These are phyloP conservation scores for Cheumatopsyche charites DNA, from an alignment of 1,140 invertebrate species.

Conservation along the genomic window DNA sequence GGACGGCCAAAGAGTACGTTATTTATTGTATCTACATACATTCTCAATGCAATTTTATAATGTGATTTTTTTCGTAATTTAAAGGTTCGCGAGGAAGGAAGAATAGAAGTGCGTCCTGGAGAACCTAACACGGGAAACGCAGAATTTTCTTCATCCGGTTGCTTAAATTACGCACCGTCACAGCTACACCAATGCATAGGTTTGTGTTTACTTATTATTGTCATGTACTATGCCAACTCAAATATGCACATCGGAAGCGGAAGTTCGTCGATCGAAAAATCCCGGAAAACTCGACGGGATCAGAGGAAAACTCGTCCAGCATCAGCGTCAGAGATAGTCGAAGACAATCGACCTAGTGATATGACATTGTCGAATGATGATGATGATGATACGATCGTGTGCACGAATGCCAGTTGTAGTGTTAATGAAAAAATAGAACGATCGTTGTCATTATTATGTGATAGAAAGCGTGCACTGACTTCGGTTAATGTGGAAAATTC, in stretches of 20 bases:
- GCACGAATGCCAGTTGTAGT: no score
- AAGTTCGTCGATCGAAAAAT: background rate
- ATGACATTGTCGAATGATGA: no score
- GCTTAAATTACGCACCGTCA: slow-evolving; percentile 40
- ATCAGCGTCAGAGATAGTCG: no score
- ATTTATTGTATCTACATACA: background rate
- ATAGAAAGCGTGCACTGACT: no score
- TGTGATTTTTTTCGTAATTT: slow-evolving; percentile 5
- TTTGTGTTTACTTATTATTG: slow-evolving; percentile 47
- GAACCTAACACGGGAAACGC: background rate
- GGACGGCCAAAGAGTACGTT: slow-evolving; percentile 55
- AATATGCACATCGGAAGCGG: slow-evolving; percentile 11
- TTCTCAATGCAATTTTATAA: background rate
- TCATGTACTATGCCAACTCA: slow-evolving; percentile 39
- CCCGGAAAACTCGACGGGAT: background rate
- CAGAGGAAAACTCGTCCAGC: background rate
- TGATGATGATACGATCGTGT: no score
- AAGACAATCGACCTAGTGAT: no score
- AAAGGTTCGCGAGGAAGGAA: slow-evolving; percentile 44
- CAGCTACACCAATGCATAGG: slow-evolving; percentile 46
- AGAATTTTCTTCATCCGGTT: slow-evolving; percentile 35
- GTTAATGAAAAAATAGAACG: no score
- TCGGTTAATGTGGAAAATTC: no score
- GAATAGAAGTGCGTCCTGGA: slow-evolving; percentile 28
- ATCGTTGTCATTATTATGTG: no score